Evolutionary conservation across 2,888 invertebrate genomes (phyloP), one percentile per base, ranked within the genome.

Genomic region (Campoplex capitator): DNA sequence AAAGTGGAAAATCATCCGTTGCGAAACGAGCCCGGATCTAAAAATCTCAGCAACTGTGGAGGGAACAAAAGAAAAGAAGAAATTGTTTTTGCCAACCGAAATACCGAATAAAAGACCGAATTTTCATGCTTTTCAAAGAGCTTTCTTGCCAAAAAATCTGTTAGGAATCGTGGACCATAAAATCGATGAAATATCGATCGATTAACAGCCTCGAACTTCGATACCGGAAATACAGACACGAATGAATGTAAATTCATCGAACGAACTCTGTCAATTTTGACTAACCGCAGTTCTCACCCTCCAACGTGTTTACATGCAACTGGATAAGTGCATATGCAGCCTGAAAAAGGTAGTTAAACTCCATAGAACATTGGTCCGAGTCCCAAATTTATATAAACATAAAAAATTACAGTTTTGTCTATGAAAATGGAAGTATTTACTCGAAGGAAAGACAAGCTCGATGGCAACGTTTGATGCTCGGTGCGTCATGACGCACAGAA

Each of bases 401-500:
- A 13, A 28, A 58, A 11, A 58, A 58, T 58, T 58, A 58, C 28
- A 58, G 58, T 58, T 28, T 58, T 13, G 28, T 28, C 28, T 23
- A 23, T 58, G 13, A 4, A 58, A 13, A 28, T 58, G 28, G 28
- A 13, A 58, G 23, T 32, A 32, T 23, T 51, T 23, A 23, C 4
- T 9, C 13, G 51, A 51, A 51, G 18, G 11, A 11, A 28, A 32
- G 62, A 62, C 6, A 32, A 32, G 28, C 18, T 74, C n/a, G 35
- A 70, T 74, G 56, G 16, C 28, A n/a, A 56, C 56, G 28, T 54
- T 54, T 38, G 38, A 38, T 38, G 42, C n/a, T 62, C 7, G 54
- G 38, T n/a, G 6, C 42, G 18, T 8, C 58, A 58, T 58, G 62
- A 65, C 73, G 62, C 73, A 79, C 45, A 32, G 42, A 75, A 51